Evolutionary conservation across 1,140 invertebrate genomes (phyloP).

Genomic region (Carposina sasakii): DNA sequence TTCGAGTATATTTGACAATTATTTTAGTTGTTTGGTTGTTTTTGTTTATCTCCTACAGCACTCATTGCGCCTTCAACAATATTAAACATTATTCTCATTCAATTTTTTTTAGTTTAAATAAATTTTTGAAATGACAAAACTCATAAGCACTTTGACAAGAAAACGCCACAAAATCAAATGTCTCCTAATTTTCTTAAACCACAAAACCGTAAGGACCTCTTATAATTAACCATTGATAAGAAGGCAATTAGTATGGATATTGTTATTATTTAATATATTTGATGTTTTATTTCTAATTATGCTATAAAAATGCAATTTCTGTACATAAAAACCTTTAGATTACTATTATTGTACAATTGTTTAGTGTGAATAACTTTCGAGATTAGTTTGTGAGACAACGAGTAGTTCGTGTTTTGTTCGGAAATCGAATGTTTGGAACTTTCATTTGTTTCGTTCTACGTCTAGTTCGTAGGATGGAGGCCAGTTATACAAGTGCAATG

Average conservation of each 20-base stretch:
- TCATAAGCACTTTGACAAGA: no score
- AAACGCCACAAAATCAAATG: slow-evolving; percentile 20
- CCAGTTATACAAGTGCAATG: slow-evolving; percentile 71
- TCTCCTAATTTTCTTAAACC: slow-evolving; percentile 49
- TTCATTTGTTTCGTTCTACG: neutral
- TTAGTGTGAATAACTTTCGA: slow-evolving; percentile 70
- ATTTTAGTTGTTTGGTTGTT: no score
- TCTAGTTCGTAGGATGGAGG: slow-evolving; percentile 49
- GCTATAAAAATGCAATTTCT: slow-evolving; percentile 66
- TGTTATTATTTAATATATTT: slow-evolving; percentile 75
- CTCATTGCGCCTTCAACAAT: no score
- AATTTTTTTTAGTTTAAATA: no score
- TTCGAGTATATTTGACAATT: no score
- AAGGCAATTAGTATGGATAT: slow-evolving; percentile 72
- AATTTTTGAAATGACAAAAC: no score
- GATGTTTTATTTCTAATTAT: slow-evolving; percentile 73
- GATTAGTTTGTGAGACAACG: slow-evolving; percentile 56
- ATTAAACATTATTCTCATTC: no score
- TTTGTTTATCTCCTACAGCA: no score
- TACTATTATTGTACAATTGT: slow-evolving; percentile 71
- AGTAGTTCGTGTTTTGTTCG: slow-evolving; percentile 46
- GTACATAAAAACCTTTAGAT: slow-evolving; percentile 68
- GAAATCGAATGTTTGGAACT: slow-evolving; percentile 22
- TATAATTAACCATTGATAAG: slow-evolving; percentile 73
- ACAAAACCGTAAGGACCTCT: slow-evolving; percentile 74